Evolutionary conservation across 2,113 vertebrate species (phyloP), one percentile per base, ranked within the genome.

Genomic region (Heterotis niloticus): DNA sequence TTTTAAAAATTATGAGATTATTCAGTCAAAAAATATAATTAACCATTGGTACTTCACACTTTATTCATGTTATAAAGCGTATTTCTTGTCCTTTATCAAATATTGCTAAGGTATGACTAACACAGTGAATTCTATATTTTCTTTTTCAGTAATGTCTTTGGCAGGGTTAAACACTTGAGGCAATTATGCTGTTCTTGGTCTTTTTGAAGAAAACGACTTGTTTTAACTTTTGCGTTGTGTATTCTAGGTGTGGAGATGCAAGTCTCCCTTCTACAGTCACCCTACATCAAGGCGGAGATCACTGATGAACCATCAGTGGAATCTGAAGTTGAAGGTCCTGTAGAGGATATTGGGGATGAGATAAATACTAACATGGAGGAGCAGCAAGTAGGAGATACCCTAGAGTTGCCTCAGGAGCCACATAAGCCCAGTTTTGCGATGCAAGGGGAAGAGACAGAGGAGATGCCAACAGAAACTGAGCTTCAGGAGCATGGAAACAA

Each of bases 201-300:
- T 26, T 59, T 24, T 74, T 23, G 28, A 74, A 5, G 13, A 18
- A 4, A 29, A 34, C 10, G 1, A 69, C 59, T 57, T 64, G 26
- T 73, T 51, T 59, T 65, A 12, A 73, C 23, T 44, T 56, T 14
- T 57, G 51, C 28, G 7, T 1, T 74, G 5, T 26, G 76, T 56
- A 82, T 81, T 82, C 26, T 84, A 91, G 87, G 76, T 82, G 52
- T 72, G n/a, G 79, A 76, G 77, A 28, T 28, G 18, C 83, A 83
- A 13, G 75, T 75, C 28, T 51, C 77, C 57, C 80, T 83, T 78
- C 78, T 85, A 44, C 70, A 78, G 62, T 64, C 81, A 29, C 73
- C 56, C 5, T 10, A 51, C 1, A 16, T 10, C 64, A 78, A 82
- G 24, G 79, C 88, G 28, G 75, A 34, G 0, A 79, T 76, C 67